These are phyloP conservation scores for Cinara cedri DNA, from an alignment of 2,888 invertebrate genomes.

Conservation along the genomic window DNA sequence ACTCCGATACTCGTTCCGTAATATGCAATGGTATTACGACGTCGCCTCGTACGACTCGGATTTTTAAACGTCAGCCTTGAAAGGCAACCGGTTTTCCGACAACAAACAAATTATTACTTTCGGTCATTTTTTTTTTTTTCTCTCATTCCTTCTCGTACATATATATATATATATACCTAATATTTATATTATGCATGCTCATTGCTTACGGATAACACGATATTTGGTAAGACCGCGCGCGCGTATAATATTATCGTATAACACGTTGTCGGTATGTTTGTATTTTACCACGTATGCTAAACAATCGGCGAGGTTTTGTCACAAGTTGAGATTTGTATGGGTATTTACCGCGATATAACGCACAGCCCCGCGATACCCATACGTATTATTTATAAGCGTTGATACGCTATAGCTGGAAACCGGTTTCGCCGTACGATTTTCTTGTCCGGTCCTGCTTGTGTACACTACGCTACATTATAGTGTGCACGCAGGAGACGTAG, in stretches of 20 bases:
- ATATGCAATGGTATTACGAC: background rate
- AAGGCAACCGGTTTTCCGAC: conserved; percentile 33
- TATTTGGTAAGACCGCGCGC: background rate
- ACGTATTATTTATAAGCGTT: too few species aligned
- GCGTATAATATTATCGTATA: background rate
- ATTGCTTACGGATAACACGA: background rate
- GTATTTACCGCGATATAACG: background rate
- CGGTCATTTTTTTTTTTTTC: conserved; percentile 16
- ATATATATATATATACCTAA: too few species aligned
- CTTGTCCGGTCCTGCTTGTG: background rate
- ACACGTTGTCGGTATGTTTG: too few species aligned
- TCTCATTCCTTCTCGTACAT: background rate
- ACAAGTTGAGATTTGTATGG: conserved; percentile 23
- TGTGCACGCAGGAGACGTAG: too few species aligned
- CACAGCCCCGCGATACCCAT: background rate
- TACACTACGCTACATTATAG: too few species aligned
- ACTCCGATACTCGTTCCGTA: background rate
- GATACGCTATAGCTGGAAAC: background rate
- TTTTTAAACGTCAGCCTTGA: conserved; percentile 38
- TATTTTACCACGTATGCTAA: too few species aligned
- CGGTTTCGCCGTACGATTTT: conserved; percentile 11
- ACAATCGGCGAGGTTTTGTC: conserved; percentile 34
- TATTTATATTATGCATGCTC: conserved; percentile 15
- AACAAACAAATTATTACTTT: conserved; percentile 42
- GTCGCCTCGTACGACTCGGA: background rate